Base-by-base conservation (phyloP, 1,140 invertebrate genomes). In the Orius laevigatus region DNA sequence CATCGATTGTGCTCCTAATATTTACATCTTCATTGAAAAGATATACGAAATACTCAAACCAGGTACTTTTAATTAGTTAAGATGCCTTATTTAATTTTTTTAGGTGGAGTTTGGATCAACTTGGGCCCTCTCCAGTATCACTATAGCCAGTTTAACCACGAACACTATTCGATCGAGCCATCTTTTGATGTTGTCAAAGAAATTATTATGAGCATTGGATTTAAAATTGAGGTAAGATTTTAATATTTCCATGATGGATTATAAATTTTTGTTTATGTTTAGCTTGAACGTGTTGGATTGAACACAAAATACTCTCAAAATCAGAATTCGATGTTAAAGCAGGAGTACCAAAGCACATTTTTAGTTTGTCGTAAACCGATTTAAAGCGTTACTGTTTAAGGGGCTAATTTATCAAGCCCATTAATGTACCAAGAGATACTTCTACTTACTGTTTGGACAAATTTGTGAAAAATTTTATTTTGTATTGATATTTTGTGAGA, bases 1-100 rank as follows among this genome's bases (percentile, higher is more conserved):
- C 62, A 88, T 98, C 49, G 95, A 98, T 63, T 98, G 95, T 61
- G 93, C 93, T 11, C 83, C 87, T 46, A 98, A 98, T 64, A 81
- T 98, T 4, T 81, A 97, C 19, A 79, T 83, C 52, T 97, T 96
- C 59, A 81, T 98, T 41, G 90, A 97, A 68, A 84, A 81, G 15
- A 97, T 98, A 60, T 90, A 82, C 63, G 76, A 78, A 48, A 93
- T 97, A 59, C 64, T 98, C 2, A 84, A 86, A 63, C 86, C 88
- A 10, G 77, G 75, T 55, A 48, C 33, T 25, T 25, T 45, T n/a
- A 34, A 11, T 40, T 34, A 43, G 9, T 20, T 33, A 10, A 54
- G 10, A 11, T 46, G 10, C 20, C 38, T 40, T 34, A 10, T 15
- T 55, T 8, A 6, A 8, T 34, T 14, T 20, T 53, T 56, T 52